These are phyloP conservation scores for Leptobrachium ailaonicum DNA, from an alignment of 2,113 vertebrate genomes.

Conservation along the genomic window DNA sequence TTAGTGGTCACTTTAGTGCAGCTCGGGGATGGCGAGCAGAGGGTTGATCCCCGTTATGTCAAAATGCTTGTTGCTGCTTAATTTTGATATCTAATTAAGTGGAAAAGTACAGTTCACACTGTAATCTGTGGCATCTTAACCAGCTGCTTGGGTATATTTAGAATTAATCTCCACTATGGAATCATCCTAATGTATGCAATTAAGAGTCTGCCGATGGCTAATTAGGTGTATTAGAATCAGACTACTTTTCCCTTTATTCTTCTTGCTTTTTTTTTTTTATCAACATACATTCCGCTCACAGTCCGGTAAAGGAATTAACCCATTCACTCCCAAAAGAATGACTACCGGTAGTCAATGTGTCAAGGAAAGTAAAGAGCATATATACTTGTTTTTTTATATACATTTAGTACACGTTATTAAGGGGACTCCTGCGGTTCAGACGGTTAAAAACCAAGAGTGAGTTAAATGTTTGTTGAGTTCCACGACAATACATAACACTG, in stretches of 20 bases:
- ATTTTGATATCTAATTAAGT: constrained; percentile 96
- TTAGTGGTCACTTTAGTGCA: constrained; percentile 85
- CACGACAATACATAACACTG: no score
- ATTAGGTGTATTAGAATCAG: constrained; percentile 98
- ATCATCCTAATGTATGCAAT: constrained; percentile 99
- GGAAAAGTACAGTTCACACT: constrained; percentile 91
- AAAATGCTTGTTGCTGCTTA: constrained; percentile 86
- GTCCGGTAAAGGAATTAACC: constrained; percentile 58
- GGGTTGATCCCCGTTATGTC: constrained; percentile 84
- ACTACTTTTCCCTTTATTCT: constrained; percentile 63
- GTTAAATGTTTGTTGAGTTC: no score
- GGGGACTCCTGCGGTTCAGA: no score
- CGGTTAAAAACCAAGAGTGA: no score
- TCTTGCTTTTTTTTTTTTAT: constrained; percentile 48
- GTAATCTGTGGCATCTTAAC: constrained; percentile 91
- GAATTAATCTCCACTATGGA: constrained; percentile 99
- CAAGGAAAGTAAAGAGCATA: no score
- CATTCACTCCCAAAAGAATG: background rate
- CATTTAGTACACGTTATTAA: no score
- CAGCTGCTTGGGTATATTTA: constrained; percentile 98
- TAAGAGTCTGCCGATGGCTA: constrained; percentile 99
- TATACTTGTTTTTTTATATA: no score
- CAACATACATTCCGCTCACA: constrained; percentile 54
- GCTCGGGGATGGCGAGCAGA: constrained; percentile 80
- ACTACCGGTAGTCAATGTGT: no score